These are phyloP conservation scores for Rhagophthalmus giganteus DNA, from an alignment of 2,888 invertebrate species.

Conservation along the genomic window DNA sequence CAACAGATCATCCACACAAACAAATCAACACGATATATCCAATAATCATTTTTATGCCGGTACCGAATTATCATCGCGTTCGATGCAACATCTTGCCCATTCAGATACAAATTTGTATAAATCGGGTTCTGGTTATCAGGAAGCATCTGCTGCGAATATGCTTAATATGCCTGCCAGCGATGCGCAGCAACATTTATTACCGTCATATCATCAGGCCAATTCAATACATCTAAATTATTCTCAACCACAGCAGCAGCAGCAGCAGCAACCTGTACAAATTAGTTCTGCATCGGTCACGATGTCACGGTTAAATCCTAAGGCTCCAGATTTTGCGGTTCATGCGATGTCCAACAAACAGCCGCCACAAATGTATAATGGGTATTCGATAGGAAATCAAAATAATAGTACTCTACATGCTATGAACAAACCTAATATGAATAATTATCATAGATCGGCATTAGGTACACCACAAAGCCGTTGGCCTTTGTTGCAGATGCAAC, in stretches of 20 bases:
- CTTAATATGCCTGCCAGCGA: constrained; percentile 54
- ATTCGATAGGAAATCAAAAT: constrained; percentile 33
- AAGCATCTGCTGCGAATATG: constrained; percentile 38
- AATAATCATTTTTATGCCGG: constrained; percentile 33
- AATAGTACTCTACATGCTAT: constrained; percentile 27
- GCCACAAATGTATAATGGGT: constrained; percentile 36
- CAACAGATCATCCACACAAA: constrained; percentile 40
- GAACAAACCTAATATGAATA: constrained; percentile 30
- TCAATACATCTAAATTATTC: constrained; percentile 48
- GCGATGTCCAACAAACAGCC: constrained; percentile 28
- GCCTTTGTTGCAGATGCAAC: constrained; percentile 48
- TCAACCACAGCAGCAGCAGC: constrained; percentile 47
- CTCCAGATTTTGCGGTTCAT: constrained; percentile 70
- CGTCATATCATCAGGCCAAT: constrained; percentile 40
- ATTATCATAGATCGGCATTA: constrained; percentile 31
- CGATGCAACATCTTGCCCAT: constrained; percentile 35
- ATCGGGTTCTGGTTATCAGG: constrained; percentile 34
- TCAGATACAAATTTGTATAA: constrained; percentile 43
- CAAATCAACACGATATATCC: constrained; percentile 39
- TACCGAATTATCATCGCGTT: constrained; percentile 32
- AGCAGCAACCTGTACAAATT: constrained; percentile 19
- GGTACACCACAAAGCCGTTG: constrained; percentile 43
- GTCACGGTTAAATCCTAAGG: constrained; percentile 78
- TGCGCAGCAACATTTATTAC: constrained; percentile 26
- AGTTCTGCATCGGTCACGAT: constrained; percentile 55